Evolutionary conservation across 2,888 invertebrate species (phyloP).

Genomic region (Gandaritis pyraliata): DNA sequence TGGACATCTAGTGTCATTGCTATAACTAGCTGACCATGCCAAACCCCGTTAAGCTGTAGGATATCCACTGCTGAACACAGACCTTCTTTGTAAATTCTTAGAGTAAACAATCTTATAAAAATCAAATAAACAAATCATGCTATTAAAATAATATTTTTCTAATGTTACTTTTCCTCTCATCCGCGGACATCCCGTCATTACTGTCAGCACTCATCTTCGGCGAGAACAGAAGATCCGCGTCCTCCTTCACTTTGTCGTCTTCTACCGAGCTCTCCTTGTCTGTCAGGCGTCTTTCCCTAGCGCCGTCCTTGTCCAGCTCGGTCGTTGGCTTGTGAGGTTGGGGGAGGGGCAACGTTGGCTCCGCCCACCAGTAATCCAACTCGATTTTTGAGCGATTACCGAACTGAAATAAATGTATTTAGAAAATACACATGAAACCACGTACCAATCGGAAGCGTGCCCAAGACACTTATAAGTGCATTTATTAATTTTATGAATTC

Average conservation of each 20-base stretch:
- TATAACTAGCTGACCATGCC: no score
- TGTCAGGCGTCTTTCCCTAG: slow-evolving; percentile 42
- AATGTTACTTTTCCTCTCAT: slow-evolving; percentile 75
- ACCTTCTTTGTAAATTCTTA: no score
- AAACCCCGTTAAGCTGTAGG: no score
- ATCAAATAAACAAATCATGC: not conserved
- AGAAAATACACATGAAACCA: no score
- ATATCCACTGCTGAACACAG: no score
- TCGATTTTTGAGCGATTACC: slow-evolving; percentile 89
- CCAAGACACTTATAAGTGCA: no score
- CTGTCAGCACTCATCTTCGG: slow-evolving; percentile 76
- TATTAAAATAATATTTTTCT: no score
- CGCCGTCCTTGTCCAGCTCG: slow-evolving; percentile 46
- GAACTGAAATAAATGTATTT: slow-evolving; percentile 77
- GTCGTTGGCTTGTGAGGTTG: slow-evolving; percentile 45
- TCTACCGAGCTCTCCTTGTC: slow-evolving; percentile 62
- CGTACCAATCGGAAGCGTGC: no score
- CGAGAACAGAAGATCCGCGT: slow-evolving; percentile 64
- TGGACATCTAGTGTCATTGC: no score
- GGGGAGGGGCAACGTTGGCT: slow-evolving; percentile 72
- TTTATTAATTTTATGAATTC: no score
- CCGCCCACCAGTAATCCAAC: slow-evolving; percentile 92
- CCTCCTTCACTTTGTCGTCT: slow-evolving; percentile 63
- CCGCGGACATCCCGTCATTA: slow-evolving; percentile 75
- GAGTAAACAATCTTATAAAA: no score